These are phyloP conservation scores for Scotopteryx bipunctaria DNA, from an alignment of 2,888 invertebrate species.

Conservation along the genomic window DNA sequence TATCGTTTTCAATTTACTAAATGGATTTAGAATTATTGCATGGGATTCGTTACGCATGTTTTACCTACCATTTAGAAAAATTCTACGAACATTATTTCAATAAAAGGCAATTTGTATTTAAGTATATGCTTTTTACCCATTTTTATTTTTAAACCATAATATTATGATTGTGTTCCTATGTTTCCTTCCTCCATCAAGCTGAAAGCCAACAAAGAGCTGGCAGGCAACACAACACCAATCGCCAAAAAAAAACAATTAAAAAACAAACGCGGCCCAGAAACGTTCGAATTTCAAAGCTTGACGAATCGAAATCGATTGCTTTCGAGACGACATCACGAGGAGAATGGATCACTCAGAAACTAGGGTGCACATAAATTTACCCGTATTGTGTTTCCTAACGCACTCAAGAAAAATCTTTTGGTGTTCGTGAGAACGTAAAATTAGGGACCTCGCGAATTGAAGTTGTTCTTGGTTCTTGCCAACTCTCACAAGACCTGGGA, in stretches of 20 bases:
- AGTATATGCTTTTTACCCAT: background rate
- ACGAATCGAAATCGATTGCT: constrained; percentile 63
- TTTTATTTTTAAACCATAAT: no score
- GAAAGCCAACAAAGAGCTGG: constrained; percentile 26
- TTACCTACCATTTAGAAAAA: background rate
- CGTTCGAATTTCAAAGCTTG: constrained; percentile 63
- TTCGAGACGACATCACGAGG: constrained; percentile 47
- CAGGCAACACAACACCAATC: constrained; percentile 36
- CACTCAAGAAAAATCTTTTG: constrained; percentile 45
- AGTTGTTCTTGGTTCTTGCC: constrained; percentile 26
- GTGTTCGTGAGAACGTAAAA: constrained; percentile 54
- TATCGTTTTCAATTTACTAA: constrained; percentile 36
- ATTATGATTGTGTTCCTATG: background rate
- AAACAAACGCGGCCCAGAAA: constrained; percentile 49
- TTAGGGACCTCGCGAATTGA: constrained; percentile 36
- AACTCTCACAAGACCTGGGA: constrained; percentile 32
- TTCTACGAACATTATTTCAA: background rate
- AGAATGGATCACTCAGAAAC: constrained; percentile 38
- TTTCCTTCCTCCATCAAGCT: constrained; percentile 14
- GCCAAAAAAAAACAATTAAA: constrained; percentile 35
- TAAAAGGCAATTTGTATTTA: constrained; percentile 5
- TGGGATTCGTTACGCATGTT: constrained; percentile 36
- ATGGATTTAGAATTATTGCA: constrained; percentile 47
- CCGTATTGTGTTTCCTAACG: constrained; percentile 45
- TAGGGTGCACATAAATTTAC: constrained; percentile 50